Evolutionary conservation across 2,113 vertebrate genomes (phyloP).

Genomic region (Aleadryas rufinucha): DNA sequence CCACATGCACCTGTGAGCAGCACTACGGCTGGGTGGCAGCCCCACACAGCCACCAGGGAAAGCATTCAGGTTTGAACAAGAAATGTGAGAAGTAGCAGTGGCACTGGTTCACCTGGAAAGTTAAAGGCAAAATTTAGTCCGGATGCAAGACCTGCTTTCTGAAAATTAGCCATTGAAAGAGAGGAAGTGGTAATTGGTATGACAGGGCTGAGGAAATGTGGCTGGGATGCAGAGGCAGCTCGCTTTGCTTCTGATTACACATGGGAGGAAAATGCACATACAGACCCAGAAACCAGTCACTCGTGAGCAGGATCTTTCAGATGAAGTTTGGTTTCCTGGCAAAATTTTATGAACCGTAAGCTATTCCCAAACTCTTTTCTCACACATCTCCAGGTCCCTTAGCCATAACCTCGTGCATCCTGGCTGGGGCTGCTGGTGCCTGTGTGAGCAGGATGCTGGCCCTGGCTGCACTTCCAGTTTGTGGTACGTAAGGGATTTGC

Average conservation of each 20-base stretch:
- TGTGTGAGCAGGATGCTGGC: accelerated
- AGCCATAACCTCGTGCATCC: not conserved
- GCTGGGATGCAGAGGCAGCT: not conserved
- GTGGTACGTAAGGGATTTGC: not conserved
- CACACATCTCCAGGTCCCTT: accelerated
- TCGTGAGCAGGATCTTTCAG: not conserved
- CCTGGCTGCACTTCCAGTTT: not conserved
- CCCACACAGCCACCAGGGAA: not conserved
- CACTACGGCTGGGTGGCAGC: not conserved
- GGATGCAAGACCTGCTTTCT: not conserved
- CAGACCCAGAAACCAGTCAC: not conserved
- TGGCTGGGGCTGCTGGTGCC: not conserved
- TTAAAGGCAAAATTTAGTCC: not conserved
- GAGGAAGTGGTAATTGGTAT: not conserved
- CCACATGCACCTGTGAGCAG: not conserved
- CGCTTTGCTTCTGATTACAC: not conserved
- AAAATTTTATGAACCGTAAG: not conserved
- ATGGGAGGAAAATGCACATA: accelerated
- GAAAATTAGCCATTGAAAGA: not conserved
- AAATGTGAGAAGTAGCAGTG: accelerated
- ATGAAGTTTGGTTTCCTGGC: not conserved
- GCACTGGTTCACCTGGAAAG: not conserved
- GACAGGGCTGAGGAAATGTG: not conserved
- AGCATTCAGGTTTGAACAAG: accelerated
- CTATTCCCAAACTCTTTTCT: not conserved